Evolutionary conservation across 2,797 vertebrate genomes (phyloP).

Genomic region (Urosaurus nigricauda): DNA sequence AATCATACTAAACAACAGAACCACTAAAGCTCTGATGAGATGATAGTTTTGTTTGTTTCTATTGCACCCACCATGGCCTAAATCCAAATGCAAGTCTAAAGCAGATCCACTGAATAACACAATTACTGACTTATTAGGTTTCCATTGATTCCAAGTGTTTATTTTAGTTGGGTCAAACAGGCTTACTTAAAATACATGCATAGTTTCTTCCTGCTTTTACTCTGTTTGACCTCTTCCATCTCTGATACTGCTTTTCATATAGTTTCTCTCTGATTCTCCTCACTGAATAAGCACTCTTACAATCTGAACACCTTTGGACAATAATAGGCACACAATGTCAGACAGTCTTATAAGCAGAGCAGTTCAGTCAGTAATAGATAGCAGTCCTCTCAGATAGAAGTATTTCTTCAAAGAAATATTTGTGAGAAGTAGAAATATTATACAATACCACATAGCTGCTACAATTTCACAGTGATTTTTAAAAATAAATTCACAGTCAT

Average conservation of each 20-base stretch:
- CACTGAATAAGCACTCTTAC: no score
- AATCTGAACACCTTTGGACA: neutral
- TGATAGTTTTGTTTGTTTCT: no score
- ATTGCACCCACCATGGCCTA: no score
- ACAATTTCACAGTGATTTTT: conserved; percentile 5
- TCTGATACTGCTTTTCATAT: neutral
- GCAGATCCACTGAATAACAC: no score
- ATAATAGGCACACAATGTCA: neutral
- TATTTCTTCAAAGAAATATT: neutral
- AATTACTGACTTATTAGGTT: no score
- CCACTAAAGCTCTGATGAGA: no score
- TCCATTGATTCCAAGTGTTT: no score
- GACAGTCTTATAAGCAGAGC: neutral
- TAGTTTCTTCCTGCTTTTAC: neutral
- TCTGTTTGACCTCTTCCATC: neutral
- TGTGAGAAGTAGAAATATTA: neutral
- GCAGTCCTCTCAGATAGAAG: neutral
- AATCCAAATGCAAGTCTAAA: no score
- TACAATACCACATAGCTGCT: neutral
- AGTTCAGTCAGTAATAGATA: neutral
- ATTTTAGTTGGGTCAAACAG: no score
- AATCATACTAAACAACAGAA: no score
- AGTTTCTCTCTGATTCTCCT: neutral
- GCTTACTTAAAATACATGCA: neutral
- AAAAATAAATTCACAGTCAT: neutral